A percentile compares a stretch with the other conserved stretches of the same genome.
Evolutionary conservation across 2,113 vertebrate species (phyloP).

Genomic region (Ramphastos sulfuratus): DNA sequence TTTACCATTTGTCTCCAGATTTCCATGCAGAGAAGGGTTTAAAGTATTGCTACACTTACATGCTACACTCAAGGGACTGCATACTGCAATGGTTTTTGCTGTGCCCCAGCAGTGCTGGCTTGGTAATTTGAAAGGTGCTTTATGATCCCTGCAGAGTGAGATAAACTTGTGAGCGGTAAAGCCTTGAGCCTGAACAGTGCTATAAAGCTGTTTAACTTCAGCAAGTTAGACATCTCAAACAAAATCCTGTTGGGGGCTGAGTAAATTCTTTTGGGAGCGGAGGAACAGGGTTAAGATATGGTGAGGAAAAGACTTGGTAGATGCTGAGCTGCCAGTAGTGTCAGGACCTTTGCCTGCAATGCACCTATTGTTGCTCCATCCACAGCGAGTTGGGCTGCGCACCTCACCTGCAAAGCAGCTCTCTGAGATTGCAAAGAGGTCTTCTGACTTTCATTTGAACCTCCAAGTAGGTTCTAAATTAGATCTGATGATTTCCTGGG

Average conservation of each 20-base stretch:
- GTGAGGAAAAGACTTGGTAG: neutral
- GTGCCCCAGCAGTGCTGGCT: neutral
- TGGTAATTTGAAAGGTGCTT: constrained; percentile 58
- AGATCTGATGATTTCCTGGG: neutral
- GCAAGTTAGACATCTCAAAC: constrained; percentile 17
- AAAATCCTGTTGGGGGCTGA: neutral
- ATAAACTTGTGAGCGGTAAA: constrained; percentile 52
- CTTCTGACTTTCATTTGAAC: neutral
- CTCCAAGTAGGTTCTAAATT: neutral
- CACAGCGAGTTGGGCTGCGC: neutral
- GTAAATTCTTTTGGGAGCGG: constrained; percentile 38
- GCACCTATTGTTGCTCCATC: neutral
- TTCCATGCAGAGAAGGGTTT: neutral
- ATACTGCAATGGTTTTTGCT: constrained; percentile 27
- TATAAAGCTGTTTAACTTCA: constrained; percentile 50
- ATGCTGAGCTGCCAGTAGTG: fast-evolving
- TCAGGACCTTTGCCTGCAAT: neutral
- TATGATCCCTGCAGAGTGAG: constrained; percentile 54
- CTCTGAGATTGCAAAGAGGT: neutral
- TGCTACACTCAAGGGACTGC: neutral
- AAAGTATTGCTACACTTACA: neutral
- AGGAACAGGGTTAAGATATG: neutral
- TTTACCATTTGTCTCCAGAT: neutral
- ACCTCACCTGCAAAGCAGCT: neutral
- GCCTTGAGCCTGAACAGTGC: constrained; percentile 31